Conservation (phyloP, 2,888 invertebrate genomes). For the Rhyacophila evoluta region DNA sequence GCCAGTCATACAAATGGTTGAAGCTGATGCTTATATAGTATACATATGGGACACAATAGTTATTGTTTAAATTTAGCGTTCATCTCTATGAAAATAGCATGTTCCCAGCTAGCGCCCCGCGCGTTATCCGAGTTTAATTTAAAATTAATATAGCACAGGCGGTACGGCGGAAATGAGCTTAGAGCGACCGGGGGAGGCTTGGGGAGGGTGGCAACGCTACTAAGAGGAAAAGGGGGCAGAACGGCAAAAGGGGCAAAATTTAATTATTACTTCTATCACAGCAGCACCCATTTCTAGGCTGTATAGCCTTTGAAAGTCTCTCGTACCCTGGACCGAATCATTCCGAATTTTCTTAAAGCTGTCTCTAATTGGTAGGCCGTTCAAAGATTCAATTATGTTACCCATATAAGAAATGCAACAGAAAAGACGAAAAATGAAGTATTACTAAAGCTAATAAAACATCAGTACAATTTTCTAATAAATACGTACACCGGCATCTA, state of each 20-base stretch:
- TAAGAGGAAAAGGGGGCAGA: conserved; percentile 20
- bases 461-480: too few relatives aligned
- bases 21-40: too few relatives aligned
- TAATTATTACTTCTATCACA: conserved; percentile 44
- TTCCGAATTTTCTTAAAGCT: neutral
- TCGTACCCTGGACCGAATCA: neutral
- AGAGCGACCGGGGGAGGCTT: conserved; percentile 60
- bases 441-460: too few relatives aligned
- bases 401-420: neutral
- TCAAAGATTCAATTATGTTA: neutral
- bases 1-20: too few relatives aligned
- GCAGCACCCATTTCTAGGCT: neutral
- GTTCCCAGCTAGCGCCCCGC: conserved; percentile 55
- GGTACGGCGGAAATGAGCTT: conserved; percentile 78
- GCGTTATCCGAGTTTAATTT: conserved; percentile 75
- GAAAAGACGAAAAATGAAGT: too few relatives aligned
- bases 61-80: neutral
- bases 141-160: conserved; percentile 79
- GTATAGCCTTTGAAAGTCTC: neutral
- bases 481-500: too few relatives aligned
- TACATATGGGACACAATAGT: too few relatives aligned
- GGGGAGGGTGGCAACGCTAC: conserved; percentile 2
- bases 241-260: conserved; percentile 33
- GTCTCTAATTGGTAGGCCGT: neutral
- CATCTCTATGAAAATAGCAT: neutral